Evolutionary conservation across 2,113 vertebrate genomes (phyloP), one percentile per base, ranked within the genome.

Genomic region (Grammomys dolichurus): DNA sequence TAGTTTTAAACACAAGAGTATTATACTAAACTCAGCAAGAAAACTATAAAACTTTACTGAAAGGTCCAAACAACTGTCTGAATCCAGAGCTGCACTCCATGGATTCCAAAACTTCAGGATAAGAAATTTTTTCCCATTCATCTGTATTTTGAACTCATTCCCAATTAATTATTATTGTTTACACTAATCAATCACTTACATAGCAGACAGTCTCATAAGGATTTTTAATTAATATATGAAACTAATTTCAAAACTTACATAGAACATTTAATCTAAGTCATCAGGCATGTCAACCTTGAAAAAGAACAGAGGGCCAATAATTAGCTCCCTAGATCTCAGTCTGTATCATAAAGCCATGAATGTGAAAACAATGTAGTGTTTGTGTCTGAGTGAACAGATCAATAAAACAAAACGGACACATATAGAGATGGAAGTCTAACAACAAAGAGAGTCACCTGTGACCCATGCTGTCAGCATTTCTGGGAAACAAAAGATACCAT

Each of bases 211-310:
- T 65, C 87, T 87, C 73, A 73, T 56, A 63, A 78, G n/a, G 26
- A 70, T 72, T 85, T 77, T 90, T 56, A 95, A 93, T 85, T 90
- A 73, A 90, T 36, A 90, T 81, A 46, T 14, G 51, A 78, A 86
- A 73, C 46, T 73, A 75, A 87, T 87, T 93, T 90, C 70, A 56
- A 87, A 67, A 56, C 22, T 13, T 56, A 73, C 48, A 65, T 13
- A 82, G 72, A 73, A 40, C 81, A 87, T 90, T 87, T 73, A 46
- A 31, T 73, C 78, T 24, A 19, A 58, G 56, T 17, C 36, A 73
- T 63, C 36, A 48, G 43, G 46, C 46, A 26, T 31, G 56, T 36
- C 46, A 67, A 54, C 24, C 84, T 86, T 80, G 73, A 90, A 48
- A 90, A 73, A 48, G 48, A 87, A 72, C 28, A 54, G 17, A 24